A percentile compares a stretch with the other conserved stretches of the same genome.
phyloP scores from a whole-genome alignment of 2,113 vertebrate species.

The Thomomys bottae region DNA sequence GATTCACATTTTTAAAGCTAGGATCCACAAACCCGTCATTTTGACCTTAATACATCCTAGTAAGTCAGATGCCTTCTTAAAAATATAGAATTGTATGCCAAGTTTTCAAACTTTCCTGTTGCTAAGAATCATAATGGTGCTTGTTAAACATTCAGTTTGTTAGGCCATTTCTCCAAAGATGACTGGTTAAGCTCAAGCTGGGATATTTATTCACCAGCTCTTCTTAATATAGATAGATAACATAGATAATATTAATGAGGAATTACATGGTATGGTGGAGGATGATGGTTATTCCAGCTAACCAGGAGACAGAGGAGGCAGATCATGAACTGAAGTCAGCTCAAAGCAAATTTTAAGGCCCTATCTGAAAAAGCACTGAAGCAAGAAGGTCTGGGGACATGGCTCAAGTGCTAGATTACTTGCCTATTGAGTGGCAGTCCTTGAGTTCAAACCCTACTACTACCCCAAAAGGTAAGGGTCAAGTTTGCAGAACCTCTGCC shows the following conservation, averaged over 20 bases:
- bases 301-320: too few relatives aligned
- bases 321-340: too few relatives aligned
- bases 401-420: too few relatives aligned
- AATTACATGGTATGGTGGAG: not conserved
- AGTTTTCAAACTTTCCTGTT: not conserved
- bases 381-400: too few relatives aligned
- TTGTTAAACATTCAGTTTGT: not conserved
- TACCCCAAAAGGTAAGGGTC: not conserved
- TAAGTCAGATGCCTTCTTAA: not conserved
- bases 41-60: not conserved
- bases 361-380: too few relatives aligned
- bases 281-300: too few relatives aligned
- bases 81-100: not conserved
- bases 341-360: too few relatives aligned
- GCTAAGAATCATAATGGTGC: not conserved
- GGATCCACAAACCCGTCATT: constrained; percentile 3
- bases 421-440: too few relatives aligned
- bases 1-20: not conserved
- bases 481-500: not conserved
- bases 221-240: not conserved
- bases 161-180: not conserved
- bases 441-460: too few relatives aligned
- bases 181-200: not conserved
- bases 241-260: not conserved
- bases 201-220: not conserved